A percentile compares a stretch with the other conserved stretches of the same genome.
Conservation (phyloP, 2,888 invertebrate species). For the Drosophila imparisetae region DNA sequence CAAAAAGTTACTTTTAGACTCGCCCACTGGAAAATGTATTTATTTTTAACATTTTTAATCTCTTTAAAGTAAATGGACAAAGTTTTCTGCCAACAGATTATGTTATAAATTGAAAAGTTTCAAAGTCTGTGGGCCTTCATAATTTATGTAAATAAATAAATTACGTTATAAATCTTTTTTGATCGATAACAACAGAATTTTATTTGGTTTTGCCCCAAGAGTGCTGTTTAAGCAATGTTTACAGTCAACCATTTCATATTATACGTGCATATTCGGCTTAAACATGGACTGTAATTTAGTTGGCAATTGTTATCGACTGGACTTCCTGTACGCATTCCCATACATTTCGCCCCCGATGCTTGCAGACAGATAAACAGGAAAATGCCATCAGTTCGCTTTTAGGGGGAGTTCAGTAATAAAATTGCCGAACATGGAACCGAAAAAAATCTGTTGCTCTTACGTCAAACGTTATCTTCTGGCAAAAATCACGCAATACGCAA, state of each 20-base stretch:
- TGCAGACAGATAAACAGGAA: constrained; percentile 29
- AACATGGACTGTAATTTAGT: constrained; percentile 26
- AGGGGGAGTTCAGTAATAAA: constrained; percentile 63
- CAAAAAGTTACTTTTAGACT: not conserved
- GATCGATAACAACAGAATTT: not conserved
- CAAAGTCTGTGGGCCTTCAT: not conserved
- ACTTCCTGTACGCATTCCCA: constrained; percentile 37
- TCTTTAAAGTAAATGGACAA: constrained; percentile 1
- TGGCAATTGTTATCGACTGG: constrained; percentile 32
- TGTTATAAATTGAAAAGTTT: not conserved
- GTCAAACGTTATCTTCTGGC: constrained; percentile 70
- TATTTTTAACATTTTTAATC: not conserved
- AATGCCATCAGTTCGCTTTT: constrained; percentile 41
- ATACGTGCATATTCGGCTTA: not conserved
- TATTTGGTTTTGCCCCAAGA: not conserved
- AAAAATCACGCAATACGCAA: constrained; percentile 64
- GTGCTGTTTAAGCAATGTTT: not conserved
- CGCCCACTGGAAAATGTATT: not conserved
- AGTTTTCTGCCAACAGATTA: not conserved
- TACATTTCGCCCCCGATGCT: constrained; percentile 5
- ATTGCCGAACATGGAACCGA: constrained; percentile 57
- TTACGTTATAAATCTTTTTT: not conserved
- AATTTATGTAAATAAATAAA: not conserved
- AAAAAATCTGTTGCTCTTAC: constrained; percentile 78
- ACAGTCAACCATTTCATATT: constrained; percentile 2